phyloP scores from a whole-genome alignment of 2,113 vertebrate species.

The Eudyptes chrysolophus region DNA sequence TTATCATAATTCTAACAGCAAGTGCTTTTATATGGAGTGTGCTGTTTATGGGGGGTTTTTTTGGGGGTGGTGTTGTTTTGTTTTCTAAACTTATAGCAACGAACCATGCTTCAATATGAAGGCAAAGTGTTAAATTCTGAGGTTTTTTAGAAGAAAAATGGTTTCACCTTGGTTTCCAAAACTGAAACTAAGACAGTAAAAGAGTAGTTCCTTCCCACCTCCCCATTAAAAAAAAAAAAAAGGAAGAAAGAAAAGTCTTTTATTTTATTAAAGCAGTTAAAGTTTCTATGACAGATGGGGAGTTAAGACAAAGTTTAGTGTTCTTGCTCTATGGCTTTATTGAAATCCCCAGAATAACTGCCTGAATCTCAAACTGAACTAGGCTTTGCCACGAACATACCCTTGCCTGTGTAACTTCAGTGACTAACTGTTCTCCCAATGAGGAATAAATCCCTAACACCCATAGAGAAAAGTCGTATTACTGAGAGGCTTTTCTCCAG shows the following conservation, averaged over 20 bases:
- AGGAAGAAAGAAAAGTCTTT: not conserved
- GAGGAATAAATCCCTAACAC: not conserved
- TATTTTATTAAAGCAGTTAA: not conserved
- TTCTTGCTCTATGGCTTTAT: not conserved
- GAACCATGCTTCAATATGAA: not conserved
- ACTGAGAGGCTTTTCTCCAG: not conserved
- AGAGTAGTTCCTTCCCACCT: not conserved
- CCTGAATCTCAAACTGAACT: not conserved
- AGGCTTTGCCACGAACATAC: not conserved
- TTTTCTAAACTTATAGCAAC: not conserved
- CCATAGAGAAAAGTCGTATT: rapidly evolving
- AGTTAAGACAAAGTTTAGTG: not conserved
- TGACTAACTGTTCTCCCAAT: not conserved
- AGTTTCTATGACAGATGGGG: not conserved
- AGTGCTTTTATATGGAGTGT: not conserved
- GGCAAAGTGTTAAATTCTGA: not conserved
- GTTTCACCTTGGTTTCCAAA: not conserved
- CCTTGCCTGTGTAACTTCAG: not conserved
- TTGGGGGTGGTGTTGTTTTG: too few species aligned
- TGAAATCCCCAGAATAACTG: not conserved
- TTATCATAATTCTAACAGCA: not conserved
- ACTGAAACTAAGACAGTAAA: not conserved
- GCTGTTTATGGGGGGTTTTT: too few species aligned
- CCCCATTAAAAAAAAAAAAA: not conserved
- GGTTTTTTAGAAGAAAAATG: not conserved